phyloP scores from a whole-genome alignment of 2,888 invertebrate species.

The Agrochola lota region DNA sequence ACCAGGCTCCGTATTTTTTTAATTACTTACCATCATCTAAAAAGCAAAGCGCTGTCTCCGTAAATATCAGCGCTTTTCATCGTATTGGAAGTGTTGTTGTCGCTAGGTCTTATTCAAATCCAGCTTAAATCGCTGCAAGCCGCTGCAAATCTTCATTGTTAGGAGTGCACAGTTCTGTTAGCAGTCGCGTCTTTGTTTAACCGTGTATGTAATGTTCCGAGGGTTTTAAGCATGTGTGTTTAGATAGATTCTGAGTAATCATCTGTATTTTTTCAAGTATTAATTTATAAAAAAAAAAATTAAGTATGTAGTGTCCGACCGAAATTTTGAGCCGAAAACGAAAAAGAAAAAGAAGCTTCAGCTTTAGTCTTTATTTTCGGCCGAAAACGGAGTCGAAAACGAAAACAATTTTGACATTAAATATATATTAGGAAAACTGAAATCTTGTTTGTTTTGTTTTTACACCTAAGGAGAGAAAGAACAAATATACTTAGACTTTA shows the following conservation, averaged over 20 bases:
- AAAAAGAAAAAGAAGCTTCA: too few species aligned
- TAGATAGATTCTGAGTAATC: neutral
- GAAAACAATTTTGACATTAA: too few species aligned
- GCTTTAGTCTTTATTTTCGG: too few species aligned
- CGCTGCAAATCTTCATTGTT: conserved; percentile 63
- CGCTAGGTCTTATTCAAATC: conserved; percentile 61
- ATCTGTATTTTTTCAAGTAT: neutral
- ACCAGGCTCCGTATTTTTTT: neutral
- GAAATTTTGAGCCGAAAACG: too few species aligned
- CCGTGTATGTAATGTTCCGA: conserved; percentile 36
- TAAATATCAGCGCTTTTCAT: conserved; percentile 49
- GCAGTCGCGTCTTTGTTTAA: conserved; percentile 46
- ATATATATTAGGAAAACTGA: too few species aligned
- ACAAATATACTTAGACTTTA: too few species aligned
- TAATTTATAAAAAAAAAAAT: too few species aligned
- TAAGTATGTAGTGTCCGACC: too few species aligned
- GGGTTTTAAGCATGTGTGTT: conserved; percentile 39
- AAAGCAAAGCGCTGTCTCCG: conserved; percentile 40
- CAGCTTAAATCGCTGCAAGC: conserved; percentile 63
- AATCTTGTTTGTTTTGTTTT: too few species aligned
- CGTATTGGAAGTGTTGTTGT: conserved; percentile 50
- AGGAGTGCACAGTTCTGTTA: conserved; percentile 65
- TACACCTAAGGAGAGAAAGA: too few species aligned
- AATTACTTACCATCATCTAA: conserved; percentile 19
- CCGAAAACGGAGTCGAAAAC: too few species aligned